These are phyloP conservation scores for Celastrina argiolus DNA, from an alignment of 2,888 invertebrate genomes.

Conservation along the genomic window DNA sequence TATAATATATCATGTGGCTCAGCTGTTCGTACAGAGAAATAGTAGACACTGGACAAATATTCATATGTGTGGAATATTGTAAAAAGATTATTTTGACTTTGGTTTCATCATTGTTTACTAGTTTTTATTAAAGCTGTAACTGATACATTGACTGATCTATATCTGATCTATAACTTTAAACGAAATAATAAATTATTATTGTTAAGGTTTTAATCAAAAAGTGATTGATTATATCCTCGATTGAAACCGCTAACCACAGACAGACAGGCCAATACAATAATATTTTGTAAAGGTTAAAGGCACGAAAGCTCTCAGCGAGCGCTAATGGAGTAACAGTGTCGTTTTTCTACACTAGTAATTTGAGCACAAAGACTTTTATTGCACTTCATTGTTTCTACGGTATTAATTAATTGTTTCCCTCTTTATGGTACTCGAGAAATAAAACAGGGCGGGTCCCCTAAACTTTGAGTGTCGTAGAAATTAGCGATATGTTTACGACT, in stretches of 20 bases:
- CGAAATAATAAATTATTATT: neutral
- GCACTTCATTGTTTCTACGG: neutral
- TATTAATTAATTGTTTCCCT: constrained; percentile 8
- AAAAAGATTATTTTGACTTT: neutral
- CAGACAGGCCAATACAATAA: neutral
- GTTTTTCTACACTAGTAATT: neutral
- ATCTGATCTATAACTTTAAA: neutral
- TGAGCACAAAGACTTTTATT: neutral
- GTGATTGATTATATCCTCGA: neutral
- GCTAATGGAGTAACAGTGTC: constrained; percentile 10
- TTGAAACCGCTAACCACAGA: neutral
- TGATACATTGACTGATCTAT: too few species aligned
- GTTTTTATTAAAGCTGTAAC: too few species aligned
- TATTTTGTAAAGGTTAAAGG: constrained; percentile 3
- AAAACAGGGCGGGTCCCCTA: neutral
- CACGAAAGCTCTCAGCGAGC: neutral
- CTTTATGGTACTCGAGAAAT: neutral
- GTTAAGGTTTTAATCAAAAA: neutral
- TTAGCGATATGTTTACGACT: too few species aligned
- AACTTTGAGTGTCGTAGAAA: neutral
- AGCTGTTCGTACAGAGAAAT: neutral
- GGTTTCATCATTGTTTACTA: neutral
- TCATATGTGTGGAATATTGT: neutral
- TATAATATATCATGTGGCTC: neutral
- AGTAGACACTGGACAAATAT: neutral